Evolutionary conservation across 2,113 vertebrate species (phyloP).

Genomic region (Zingel zingel): DNA sequence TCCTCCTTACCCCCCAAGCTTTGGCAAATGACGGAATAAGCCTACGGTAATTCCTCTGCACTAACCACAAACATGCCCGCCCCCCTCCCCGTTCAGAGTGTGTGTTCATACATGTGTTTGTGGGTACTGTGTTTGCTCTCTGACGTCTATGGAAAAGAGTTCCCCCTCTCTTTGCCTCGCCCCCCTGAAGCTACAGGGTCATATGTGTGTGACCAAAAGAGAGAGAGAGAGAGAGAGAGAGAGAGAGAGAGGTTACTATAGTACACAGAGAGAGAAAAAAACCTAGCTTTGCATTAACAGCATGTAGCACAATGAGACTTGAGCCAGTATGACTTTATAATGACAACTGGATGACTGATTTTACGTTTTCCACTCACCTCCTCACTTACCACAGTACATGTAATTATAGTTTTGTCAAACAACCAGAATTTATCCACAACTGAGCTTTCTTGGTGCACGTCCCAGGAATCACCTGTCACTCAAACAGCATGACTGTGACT

Average conservation of each 20-base stretch:
- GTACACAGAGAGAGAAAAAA: slow-evolving; percentile 15
- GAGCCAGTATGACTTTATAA: slow-evolving; percentile 2
- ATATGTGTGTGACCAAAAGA: slow-evolving; percentile 9
- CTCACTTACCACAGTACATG: not conserved
- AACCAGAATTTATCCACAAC: not conserved
- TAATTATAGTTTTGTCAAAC: not conserved
- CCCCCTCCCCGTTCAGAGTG: slow-evolving; percentile 7
- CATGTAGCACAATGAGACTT: not conserved
- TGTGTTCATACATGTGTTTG: slow-evolving; percentile 34
- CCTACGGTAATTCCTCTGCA: slow-evolving; percentile 65
- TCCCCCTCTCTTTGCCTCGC: slow-evolving; percentile 11
- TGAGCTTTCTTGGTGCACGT: not conserved
- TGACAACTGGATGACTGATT: slow-evolving; percentile 7
- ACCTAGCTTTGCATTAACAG: not conserved
- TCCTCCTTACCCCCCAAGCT: slow-evolving; percentile 67
- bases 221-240: slow-evolving; percentile 2
- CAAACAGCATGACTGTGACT: slow-evolving; percentile 1
- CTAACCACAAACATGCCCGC: slow-evolving; percentile 67
- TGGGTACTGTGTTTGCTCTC: slow-evolving; percentile 44
- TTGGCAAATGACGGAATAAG: slow-evolving; percentile 69
- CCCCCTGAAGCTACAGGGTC: slow-evolving; percentile 19
- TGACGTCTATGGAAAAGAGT: slow-evolving; percentile 72
- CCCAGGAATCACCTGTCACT: slow-evolving; percentile 27
- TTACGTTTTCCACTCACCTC: slow-evolving; percentile 10
- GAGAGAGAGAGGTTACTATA: slow-evolving; percentile 41